Conservation (phyloP, 2,888 invertebrate species). For the Stenodema calcarata region DNA sequence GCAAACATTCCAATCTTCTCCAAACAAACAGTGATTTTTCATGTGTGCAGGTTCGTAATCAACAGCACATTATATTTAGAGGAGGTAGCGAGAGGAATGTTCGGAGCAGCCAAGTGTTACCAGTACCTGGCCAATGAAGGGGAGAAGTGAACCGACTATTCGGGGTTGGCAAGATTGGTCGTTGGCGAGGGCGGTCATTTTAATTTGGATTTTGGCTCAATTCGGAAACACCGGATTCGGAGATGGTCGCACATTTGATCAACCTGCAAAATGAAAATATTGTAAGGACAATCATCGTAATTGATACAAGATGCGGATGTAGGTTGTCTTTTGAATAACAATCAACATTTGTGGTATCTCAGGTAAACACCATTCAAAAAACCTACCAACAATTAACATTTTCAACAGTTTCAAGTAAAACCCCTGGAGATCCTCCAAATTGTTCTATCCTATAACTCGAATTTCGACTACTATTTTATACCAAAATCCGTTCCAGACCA, state of each 20-base stretch:
- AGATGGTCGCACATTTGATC: slow-evolving; percentile 95
- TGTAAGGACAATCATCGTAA: no score
- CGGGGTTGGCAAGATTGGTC: neutral
- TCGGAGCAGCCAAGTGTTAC: neutral
- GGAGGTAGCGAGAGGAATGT: neutral
- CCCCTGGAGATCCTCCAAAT: no score
- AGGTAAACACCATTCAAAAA: no score
- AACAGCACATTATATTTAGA: neutral
- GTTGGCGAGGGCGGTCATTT: neutral
- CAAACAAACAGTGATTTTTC: neutral
- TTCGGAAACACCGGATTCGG: slow-evolving; percentile 82
- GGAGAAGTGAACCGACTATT: neutral
- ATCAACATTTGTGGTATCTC: no score
- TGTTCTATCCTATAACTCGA: no score
- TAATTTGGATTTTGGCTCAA: slow-evolving; percentile 57
- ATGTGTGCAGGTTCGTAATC: neutral
- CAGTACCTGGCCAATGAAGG: neutral
- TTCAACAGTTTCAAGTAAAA: no score
- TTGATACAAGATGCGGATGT: no score
- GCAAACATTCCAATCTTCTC: neutral
- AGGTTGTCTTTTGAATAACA: no score
- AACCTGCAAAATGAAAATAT: slow-evolving; percentile 68
- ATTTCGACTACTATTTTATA: no score
- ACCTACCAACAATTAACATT: no score
- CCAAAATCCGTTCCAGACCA: no score